A percentile compares a stretch with the other conserved stretches of the same genome.
Evolutionary conservation across 2,797 vertebrate genomes (phyloP).

Genomic region (Rallus crepitans): DNA sequence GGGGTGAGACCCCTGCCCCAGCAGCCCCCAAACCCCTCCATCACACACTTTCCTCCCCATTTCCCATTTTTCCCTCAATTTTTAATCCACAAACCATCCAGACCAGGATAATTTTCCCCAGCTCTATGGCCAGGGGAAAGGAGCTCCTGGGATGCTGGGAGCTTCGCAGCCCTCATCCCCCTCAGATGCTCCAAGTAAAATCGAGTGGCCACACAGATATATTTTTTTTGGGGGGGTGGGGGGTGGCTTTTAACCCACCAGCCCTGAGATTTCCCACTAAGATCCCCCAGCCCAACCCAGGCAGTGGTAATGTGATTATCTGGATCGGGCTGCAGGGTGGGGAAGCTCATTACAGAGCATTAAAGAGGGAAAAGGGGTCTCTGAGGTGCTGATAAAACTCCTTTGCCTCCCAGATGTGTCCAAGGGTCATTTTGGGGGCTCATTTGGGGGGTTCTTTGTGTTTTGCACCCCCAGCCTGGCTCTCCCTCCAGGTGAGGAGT

Average conservation of each 20-base stretch:
- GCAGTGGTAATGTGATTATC: constrained; percentile 33
- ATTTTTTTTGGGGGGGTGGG: too few species aligned
- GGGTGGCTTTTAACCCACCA: neutral
- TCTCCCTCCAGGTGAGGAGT: rapidly evolving
- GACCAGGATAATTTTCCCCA: neutral
- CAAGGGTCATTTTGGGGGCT: neutral
- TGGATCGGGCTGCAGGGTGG: neutral
- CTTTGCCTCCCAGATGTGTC: neutral
- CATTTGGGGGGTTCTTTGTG: neutral
- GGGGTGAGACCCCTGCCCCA: neutral
- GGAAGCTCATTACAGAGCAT: neutral
- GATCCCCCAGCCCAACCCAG: neutral
- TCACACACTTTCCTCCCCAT: rapidly evolving
- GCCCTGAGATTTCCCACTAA: neutral
- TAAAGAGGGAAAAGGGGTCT: neutral
- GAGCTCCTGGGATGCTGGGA: neutral
- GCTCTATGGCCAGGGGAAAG: neutral
- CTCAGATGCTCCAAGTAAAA: rapidly evolving
- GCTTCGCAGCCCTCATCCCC: neutral
- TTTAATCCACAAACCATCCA: neutral
- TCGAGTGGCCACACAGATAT: too few species aligned
- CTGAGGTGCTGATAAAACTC: neutral
- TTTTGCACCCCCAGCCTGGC: rapidly evolving
- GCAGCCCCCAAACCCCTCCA: too few species aligned
- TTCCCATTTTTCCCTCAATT: neutral